Base-by-base conservation (phyloP, 2,113 vertebrate species). In the Python bivittatus region DNA sequence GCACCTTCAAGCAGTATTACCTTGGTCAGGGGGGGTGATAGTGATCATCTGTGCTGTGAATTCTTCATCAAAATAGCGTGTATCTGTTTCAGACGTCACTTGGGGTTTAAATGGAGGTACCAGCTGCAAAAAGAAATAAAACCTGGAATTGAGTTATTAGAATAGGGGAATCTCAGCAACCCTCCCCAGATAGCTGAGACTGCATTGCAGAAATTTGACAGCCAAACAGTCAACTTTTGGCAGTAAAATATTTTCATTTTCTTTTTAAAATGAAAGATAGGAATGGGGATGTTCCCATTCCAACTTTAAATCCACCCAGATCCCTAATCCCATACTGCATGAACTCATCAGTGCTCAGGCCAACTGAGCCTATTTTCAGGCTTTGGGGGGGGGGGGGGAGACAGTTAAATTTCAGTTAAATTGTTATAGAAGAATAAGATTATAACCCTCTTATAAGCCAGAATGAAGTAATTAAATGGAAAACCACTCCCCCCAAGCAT, bases 21-120 rank as follows among this genome's bases (percentile, higher is more conserved):
- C 99, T 99, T 99, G 99, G 98, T 99, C 99, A 2, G 99, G 99
- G 54, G 99, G 99, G 13, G 99, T 99, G 96, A 99, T 99, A 89
- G 99, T 99, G 98, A 99, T 99, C 97, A 98, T 99, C 97, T 99
- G 98, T 93, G 98, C 98, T 33, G 99, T 99, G 96, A 99, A 99
- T 98, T 99, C 99, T 97, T 99, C 99, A 88, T 99, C 99, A 48
- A 99, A 99, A 95, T 99, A 99, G 96, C 99, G 97, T 0, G 99
- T 99, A 95, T 99, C 99, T 0, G 98, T 99, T 97, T 99, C 99
- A 2, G 99, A 99, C 57, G 99, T 99, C 96, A 99, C 99, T 97
- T 99, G 99, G 93, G 99, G 98, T 97, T 99, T 99, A 97, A 99
- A 99, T 0, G 98, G 98, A 2, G 98, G 98, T 93, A 98, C 97